Conservation (phyloP, 2,888 invertebrate species). For the Conus canariensis region DNA sequence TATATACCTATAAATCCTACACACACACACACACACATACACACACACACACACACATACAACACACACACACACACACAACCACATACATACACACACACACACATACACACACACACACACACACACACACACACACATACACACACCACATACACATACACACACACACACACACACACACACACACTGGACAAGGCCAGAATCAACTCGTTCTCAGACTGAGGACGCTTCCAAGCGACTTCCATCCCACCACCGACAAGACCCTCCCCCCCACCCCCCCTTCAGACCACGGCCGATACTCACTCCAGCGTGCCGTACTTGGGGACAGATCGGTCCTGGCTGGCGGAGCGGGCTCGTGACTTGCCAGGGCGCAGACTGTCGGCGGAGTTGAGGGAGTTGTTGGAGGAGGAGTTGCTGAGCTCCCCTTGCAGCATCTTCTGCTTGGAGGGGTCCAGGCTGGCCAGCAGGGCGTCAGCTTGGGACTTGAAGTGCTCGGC, state of each 20-base stretch:
- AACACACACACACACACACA: too few relatives aligned
- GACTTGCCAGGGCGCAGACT: constrained; percentile 52
- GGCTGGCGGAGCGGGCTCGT: constrained; percentile 70
- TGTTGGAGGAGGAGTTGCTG: constrained; percentile 79
- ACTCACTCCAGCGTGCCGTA: constrained; percentile 36
- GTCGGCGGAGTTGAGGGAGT: constrained; percentile 75
- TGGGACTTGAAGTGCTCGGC: constrained; percentile 93
- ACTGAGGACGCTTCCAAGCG: too few relatives aligned
- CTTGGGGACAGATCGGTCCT: constrained; percentile 56
- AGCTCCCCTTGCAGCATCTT: constrained; percentile 83
- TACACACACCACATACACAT: too few relatives aligned
- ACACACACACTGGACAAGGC: too few relatives aligned
- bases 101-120: too few relatives aligned
- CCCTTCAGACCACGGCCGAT: neutral
- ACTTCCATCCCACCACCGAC: too few relatives aligned
- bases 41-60: neutral
- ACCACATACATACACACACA: too few relatives aligned
- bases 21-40: constrained; percentile 18
- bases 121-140: too few relatives aligned
- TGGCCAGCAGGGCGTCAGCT: constrained; percentile 90
- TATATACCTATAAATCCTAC: too few relatives aligned
- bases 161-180: too few relatives aligned
- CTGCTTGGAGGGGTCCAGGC: constrained; percentile 89
- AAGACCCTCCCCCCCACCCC: neutral
- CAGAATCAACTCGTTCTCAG: too few relatives aligned